These are phyloP conservation scores for Ondatra zibethicus DNA, from an alignment of 2,113 vertebrate species.

Conservation along the genomic window DNA sequence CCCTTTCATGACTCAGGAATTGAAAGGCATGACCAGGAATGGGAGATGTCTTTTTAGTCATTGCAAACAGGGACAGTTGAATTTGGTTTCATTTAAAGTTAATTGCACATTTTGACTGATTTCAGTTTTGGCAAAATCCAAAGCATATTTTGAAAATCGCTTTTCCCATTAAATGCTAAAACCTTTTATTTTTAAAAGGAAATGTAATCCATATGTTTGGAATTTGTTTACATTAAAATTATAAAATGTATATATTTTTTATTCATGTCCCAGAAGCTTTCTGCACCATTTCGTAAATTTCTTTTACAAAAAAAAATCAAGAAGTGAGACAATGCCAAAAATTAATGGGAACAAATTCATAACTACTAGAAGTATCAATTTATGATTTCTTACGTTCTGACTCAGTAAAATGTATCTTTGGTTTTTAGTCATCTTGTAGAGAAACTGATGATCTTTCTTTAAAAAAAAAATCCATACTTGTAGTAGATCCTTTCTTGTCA, in stretches of 20 bases:
- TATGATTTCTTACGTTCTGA: slow-evolving; percentile 66
- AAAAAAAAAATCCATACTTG: background rate
- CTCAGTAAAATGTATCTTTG: slow-evolving; percentile 48
- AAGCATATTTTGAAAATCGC: slow-evolving; percentile 81
- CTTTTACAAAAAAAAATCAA: slow-evolving; percentile 71
- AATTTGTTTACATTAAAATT: slow-evolving; percentile 82
- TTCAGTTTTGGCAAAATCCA: slow-evolving; percentile 79
- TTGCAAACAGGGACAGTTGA: slow-evolving; percentile 73
- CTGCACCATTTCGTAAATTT: slow-evolving; percentile 64
- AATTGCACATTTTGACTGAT: slow-evolving; percentile 78
- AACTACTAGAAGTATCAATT: slow-evolving; percentile 73
- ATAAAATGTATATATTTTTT: slow-evolving; percentile 54
- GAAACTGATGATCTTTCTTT: slow-evolving; percentile 51
- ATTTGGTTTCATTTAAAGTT: slow-evolving; percentile 79
- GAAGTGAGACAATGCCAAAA: slow-evolving; percentile 64
- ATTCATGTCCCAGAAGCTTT: slow-evolving; percentile 74
- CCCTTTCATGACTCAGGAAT: slow-evolving; percentile 23
- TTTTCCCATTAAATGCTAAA: slow-evolving; percentile 80
- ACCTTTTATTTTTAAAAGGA: slow-evolving; percentile 80
- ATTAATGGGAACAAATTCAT: slow-evolving; percentile 70
- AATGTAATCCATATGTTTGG: slow-evolving; percentile 82
- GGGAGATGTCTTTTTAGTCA: slow-evolving; percentile 70
- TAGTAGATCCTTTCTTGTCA: background rate
- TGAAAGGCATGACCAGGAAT: slow-evolving; percentile 50
- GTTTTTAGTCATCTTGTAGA: slow-evolving; percentile 57